phyloP scores from a whole-genome alignment of 2,888 invertebrate genomes.

The Microplitis manilae region DNA sequence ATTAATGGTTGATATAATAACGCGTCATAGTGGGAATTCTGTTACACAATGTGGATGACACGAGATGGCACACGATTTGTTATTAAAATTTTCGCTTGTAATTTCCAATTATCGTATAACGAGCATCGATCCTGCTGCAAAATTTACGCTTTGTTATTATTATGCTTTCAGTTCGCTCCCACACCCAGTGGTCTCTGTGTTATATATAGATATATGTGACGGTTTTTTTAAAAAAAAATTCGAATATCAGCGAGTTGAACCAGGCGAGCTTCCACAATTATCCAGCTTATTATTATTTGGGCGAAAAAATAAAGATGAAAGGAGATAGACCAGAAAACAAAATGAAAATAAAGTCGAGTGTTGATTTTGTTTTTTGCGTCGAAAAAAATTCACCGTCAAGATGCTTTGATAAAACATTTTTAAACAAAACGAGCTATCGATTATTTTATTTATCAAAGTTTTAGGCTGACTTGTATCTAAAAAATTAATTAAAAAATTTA shows the following conservation, averaged over 20 bases:
- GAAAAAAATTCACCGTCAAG: neutral
- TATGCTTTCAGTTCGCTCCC: neutral
- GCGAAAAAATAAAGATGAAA: neutral
- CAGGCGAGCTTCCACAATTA: neutral
- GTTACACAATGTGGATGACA: slow-evolving; percentile 9
- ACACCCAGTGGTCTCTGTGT: neutral
- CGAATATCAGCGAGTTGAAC: neutral
- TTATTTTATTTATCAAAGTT: neutral
- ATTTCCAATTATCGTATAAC: slow-evolving; percentile 13
- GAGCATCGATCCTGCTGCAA: slow-evolving; percentile 10
- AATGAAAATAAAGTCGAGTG: neutral
- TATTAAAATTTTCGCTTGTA: slow-evolving; percentile 12
- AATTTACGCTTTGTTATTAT: slow-evolving; percentile 4
- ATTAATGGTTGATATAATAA: neutral
- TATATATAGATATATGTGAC: neutral
- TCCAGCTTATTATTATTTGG: neutral
- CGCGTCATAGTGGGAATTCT: neutral
- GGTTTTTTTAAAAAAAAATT: neutral
- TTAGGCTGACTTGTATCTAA: neutral
- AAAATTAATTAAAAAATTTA: neutral
- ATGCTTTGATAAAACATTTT: neutral
- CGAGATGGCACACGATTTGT: neutral
- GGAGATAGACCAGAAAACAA: neutral
- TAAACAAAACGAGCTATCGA: neutral
- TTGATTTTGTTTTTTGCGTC: neutral